Conservation (phyloP, 2,797 vertebrate species). For the Aselliscus stoliczkanus region DNA sequence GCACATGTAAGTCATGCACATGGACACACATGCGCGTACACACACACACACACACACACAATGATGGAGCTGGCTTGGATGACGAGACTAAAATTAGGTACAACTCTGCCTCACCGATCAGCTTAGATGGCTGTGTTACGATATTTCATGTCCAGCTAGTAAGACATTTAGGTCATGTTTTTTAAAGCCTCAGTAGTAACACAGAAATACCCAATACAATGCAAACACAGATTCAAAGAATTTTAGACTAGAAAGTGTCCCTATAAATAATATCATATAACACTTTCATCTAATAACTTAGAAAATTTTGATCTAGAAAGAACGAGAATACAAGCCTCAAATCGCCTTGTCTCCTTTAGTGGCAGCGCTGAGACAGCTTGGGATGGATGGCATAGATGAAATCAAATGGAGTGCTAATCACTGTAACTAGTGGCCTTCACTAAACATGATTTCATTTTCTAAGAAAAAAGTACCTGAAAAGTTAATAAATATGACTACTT, state of each 20-base stretch:
- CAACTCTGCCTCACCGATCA: background rate
- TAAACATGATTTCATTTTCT: background rate
- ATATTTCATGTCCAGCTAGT: background rate
- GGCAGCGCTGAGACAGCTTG: background rate
- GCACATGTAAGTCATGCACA: no score
- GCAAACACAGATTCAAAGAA: background rate
- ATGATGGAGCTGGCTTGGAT: background rate
- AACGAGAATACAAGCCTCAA: background rate
- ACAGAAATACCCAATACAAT: background rate
- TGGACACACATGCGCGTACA: no score
- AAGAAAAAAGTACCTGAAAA: background rate
- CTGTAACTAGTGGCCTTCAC: background rate
- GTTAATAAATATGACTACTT: background rate
- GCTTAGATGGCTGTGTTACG: background rate
- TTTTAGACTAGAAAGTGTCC: background rate
- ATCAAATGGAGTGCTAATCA: background rate
- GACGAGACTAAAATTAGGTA: background rate
- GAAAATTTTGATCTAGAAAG: background rate
- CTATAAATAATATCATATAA: background rate
- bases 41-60: no score
- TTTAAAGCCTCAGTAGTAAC: background rate
- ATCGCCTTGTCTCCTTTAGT: background rate
- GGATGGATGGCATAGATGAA: background rate
- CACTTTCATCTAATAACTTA: background rate
- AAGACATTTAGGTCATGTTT: background rate